These are phyloP conservation scores for Lithophane leautieri DNA, from an alignment of 2,888 invertebrate genomes.

Conservation along the genomic window DNA sequence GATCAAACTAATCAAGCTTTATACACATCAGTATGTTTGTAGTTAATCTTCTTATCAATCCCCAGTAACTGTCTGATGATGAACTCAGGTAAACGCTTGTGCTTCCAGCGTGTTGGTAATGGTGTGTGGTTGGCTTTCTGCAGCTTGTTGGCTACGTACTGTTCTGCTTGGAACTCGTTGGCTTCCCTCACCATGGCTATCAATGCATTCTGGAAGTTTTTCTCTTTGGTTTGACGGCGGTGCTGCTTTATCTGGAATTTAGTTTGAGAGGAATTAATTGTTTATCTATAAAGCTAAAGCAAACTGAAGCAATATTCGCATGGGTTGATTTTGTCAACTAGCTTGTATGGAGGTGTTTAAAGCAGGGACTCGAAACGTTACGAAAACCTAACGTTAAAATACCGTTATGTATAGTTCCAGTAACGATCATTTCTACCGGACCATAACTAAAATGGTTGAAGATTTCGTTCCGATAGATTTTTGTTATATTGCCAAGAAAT, in stretches of 20 bases:
- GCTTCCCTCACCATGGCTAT: slow-evolving; percentile 93
- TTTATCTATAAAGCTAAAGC: neutral
- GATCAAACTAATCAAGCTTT: slow-evolving; percentile 74
- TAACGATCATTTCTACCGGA: too few species aligned
- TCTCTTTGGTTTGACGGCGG: slow-evolving; percentile 94
- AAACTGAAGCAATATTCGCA: too few species aligned
- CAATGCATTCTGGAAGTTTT: slow-evolving; percentile 93
- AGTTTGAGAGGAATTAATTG: neutral
- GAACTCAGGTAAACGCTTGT: slow-evolving; percentile 92
- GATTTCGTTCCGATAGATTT: too few species aligned
- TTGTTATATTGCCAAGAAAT: too few species aligned
- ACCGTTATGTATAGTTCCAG: too few species aligned
- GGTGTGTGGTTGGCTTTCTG: slow-evolving; percentile 91
- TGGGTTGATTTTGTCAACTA: neutral
- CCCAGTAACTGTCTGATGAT: slow-evolving; percentile 92
- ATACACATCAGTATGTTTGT: slow-evolving; percentile 86
- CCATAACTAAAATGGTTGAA: too few species aligned
- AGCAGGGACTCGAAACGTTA: too few species aligned
- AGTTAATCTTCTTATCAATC: slow-evolving; percentile 89
- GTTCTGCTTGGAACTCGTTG: slow-evolving; percentile 93
- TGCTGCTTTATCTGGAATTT: slow-evolving; percentile 91
- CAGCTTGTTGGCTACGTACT: slow-evolving; percentile 92
- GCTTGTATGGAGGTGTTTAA: neutral
- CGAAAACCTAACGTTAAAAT: too few species aligned
- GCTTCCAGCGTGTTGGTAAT: slow-evolving; percentile 90